Evolutionary conservation across 2,888 invertebrate genomes (phyloP).

Genomic region (Ophion slaviceki): DNA sequence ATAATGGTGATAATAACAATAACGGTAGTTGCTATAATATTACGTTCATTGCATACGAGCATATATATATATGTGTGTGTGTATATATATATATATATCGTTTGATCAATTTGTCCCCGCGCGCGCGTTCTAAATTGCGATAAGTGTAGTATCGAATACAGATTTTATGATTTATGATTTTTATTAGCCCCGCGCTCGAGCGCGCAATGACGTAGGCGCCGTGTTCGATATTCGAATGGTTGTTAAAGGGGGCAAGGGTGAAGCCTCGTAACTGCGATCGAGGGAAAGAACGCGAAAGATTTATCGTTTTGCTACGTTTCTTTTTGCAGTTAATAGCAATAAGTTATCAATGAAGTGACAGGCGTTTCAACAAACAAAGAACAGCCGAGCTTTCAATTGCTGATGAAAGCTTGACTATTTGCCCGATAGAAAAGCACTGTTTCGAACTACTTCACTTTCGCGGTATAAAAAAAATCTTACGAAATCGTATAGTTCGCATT

Average conservation of each 20-base stretch:
- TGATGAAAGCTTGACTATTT: too few relatives aligned
- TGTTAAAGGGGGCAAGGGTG: not conserved
- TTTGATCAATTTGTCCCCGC: constrained; percentile 51
- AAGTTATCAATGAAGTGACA: too few relatives aligned
- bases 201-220: not conserved
- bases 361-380: too few relatives aligned
- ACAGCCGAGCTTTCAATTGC: too few relatives aligned
- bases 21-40: constrained; percentile 2
- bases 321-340: too few relatives aligned
- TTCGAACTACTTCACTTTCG: not conserved
- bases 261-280: not conserved
- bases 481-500: not conserved
- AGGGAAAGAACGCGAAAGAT: not conserved
- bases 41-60: not conserved
- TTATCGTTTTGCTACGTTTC: not conserved
- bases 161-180: constrained; percentile 27
- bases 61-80: too few relatives aligned
- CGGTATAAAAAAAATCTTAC: not conserved
- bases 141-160: not conserved
- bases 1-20: constrained; percentile 21
- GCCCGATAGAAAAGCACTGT: too few relatives aligned
- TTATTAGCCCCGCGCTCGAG: not conserved
- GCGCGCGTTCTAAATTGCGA: not conserved
- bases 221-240: not conserved
- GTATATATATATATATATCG: constrained; percentile 4